Conservation (phyloP, 2,888 invertebrate genomes). For the Rotaria magnacalcarata region DNA sequence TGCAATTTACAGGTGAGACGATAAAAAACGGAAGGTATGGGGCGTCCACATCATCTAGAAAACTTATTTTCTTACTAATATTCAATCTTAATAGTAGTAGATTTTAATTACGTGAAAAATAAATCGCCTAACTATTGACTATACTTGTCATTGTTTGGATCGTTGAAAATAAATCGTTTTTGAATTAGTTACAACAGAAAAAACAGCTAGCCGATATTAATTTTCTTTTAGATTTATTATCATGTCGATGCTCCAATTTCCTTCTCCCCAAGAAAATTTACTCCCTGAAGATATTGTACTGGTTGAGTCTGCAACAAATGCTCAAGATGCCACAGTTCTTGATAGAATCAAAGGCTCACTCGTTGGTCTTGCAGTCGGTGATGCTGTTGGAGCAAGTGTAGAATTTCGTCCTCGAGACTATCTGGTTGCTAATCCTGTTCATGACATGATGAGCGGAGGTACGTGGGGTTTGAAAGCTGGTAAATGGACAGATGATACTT, state of each 20-base stretch:
- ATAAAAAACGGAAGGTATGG: no score
- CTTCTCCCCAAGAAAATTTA: background rate
- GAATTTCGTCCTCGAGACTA: background rate
- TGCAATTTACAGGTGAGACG: no score
- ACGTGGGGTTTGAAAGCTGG: background rate
- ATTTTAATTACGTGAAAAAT: no score
- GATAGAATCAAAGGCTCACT: background rate
- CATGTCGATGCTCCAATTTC: background rate
- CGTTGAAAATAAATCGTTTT: no score
- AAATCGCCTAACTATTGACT: no score
- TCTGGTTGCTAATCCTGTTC: background rate
- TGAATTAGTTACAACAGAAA: no score
- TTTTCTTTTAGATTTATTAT: background rate
- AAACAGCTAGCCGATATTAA: no score
- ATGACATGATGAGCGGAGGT: background rate
- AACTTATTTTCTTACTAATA: no score
- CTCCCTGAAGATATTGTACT: no score
- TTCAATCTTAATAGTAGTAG: no score
- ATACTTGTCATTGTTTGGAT: no score
- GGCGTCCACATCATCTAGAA: no score
- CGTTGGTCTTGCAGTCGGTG: background rate
- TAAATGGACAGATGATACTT: conserved; percentile 23
- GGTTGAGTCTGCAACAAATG: background rate
- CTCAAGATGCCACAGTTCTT: background rate
- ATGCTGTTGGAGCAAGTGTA: background rate